Conservation (phyloP, 2,113 vertebrate species). For the Mastomys coucha region DNA sequence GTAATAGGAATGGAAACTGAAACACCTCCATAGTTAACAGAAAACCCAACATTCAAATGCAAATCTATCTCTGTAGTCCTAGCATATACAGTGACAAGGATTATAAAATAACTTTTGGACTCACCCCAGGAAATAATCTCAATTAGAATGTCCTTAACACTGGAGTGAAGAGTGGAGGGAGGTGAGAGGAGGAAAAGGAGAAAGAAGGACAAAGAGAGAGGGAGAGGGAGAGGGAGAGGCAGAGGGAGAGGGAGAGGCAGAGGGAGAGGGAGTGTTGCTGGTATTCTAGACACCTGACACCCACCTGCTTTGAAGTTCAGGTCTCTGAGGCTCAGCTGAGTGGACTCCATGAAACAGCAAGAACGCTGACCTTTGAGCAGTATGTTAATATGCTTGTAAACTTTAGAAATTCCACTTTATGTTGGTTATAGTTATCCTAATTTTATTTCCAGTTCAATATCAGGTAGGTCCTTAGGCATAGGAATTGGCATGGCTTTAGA, state of each 20-base stretch:
- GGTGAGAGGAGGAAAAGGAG: background rate
- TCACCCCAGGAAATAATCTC: background rate
- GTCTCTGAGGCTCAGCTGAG: background rate
- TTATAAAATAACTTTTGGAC: background rate
- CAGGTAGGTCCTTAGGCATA: slow-evolving; percentile 42
- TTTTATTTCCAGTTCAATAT: slow-evolving; percentile 45
- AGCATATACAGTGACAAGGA: background rate
- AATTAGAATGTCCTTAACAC: background rate
- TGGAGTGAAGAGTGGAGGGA: background rate
- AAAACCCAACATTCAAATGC: background rate
- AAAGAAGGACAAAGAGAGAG: background rate
- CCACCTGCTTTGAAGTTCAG: background rate
- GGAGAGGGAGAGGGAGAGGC: background rate
- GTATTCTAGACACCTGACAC: background rate
- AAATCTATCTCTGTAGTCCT: background rate
- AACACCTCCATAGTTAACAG: background rate
- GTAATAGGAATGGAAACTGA: background rate
- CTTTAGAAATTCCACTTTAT: background rate
- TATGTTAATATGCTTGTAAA: background rate
- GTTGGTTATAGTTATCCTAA: background rate
- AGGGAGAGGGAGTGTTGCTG: background rate
- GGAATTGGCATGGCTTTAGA: background rate
- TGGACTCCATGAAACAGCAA: background rate
- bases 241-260: background rate
- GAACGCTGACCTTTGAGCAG: background rate